A percentile compares a stretch with the other conserved stretches of the same genome.
phyloP scores from a whole-genome alignment of 2,113 vertebrate genomes.

The Pseudorasbora parva region DNA sequence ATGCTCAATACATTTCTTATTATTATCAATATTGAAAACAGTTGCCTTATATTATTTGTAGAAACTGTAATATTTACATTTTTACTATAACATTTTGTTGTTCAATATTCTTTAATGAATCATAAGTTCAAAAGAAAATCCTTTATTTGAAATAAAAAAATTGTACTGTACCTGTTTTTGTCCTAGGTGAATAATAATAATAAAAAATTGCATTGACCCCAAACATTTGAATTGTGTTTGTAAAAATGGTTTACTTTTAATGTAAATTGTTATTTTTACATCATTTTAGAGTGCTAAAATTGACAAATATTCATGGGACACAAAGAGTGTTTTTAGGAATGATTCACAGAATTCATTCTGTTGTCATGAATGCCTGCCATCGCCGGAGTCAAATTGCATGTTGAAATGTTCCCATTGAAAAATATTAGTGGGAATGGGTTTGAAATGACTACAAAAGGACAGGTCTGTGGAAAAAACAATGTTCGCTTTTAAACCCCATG shows the following conservation, averaged over 20 bases:
- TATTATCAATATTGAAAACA: neutral
- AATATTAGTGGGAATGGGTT: neutral
- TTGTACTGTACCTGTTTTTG: neutral
- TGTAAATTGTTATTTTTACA: too few relatives aligned
- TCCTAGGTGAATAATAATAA: neutral
- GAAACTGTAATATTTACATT: neutral
- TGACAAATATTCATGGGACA: neutral
- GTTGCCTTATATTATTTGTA: neutral
- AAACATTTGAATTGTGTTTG: neutral
- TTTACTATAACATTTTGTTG: neutral
- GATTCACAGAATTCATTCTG: neutral
- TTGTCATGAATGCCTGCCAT: slow-evolving; percentile 4
- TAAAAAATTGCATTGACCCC: neutral
- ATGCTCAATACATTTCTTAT: neutral
- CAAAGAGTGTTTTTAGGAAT: neutral
- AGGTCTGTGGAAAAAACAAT: neutral
- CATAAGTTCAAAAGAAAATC: neutral
- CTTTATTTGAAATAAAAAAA: neutral
- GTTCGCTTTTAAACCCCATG: neutral
- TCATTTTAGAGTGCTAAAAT: neutral
- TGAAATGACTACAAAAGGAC: neutral
- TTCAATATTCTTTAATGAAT: neutral
- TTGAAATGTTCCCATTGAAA: neutral
- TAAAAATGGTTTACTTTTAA: neutral
- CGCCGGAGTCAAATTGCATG: neutral